Percentiles rank a stretch among this genome's conserved stretches.
These are phyloP conservation scores for Phyllostomus hastatus DNA, from an alignment of 2,113 vertebrate species.

Conservation along the genomic window DNA sequence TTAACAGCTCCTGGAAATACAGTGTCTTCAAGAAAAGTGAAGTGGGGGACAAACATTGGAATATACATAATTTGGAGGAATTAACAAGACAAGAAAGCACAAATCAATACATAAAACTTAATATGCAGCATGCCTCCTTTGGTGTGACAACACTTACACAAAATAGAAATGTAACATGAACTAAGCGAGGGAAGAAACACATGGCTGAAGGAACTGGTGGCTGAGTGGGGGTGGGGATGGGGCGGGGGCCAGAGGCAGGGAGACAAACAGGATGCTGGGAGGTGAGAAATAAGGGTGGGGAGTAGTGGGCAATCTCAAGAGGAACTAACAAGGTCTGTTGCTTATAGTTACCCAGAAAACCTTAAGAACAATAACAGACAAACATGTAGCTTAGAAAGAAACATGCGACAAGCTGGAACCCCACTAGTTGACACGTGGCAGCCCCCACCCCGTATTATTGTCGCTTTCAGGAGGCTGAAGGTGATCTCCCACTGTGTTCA, in stretches of 20 bases:
- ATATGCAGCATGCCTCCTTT: background rate
- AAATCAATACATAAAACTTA: background rate
- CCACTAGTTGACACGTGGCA: rapidly evolving
- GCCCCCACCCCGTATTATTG: rapidly evolving
- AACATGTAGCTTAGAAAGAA: slow-evolving; percentile 7
- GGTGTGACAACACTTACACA: background rate
- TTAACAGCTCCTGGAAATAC: background rate
- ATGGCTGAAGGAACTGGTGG: slow-evolving; percentile 2
- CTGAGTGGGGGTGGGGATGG: slow-evolving; percentile 26
- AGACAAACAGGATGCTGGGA: slow-evolving; percentile 74
- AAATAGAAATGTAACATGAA: slow-evolving; percentile 6
- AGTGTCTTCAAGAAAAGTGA: background rate
- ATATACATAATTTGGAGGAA: background rate
- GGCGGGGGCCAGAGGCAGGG: slow-evolving; percentile 60
- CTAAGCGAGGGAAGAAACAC: background rate
- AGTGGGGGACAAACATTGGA: background rate
- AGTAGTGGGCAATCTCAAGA: slow-evolving; percentile 70
- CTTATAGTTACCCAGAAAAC: slow-evolving; percentile 72
- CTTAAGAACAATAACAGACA: slow-evolving; percentile 64
- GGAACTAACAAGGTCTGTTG: slow-evolving; percentile 73
- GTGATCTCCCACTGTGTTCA: background rate
- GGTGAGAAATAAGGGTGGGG: slow-evolving; percentile 75
- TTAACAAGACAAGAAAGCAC: background rate
- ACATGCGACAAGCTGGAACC: background rate
- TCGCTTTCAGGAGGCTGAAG: background rate